Evolutionary conservation across 2,888 invertebrate genomes (phyloP).

Genomic region (Caenorhabditis wallacei): DNA sequence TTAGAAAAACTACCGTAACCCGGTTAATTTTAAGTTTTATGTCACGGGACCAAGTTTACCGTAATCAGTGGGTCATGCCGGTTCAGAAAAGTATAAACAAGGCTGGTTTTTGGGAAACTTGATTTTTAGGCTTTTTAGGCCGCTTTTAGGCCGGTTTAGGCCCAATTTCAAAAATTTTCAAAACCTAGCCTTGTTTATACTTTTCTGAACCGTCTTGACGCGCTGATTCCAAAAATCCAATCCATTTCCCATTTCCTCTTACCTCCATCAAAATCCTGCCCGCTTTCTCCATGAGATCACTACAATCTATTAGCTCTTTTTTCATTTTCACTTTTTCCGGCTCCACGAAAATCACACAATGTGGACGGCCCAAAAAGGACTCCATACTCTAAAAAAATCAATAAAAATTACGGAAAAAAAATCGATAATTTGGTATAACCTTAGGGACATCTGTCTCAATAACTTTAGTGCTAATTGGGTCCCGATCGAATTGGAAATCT

Average conservation of each 20-base stretch:
- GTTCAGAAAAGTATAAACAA: background rate
- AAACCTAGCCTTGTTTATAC: background rate
- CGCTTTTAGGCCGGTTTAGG: too few species aligned
- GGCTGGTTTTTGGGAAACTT: background rate
- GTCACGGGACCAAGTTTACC: background rate
- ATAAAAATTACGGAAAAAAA: too few species aligned
- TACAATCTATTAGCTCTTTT: slow-evolving; percentile 45
- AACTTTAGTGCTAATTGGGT: slow-evolving; percentile 42
- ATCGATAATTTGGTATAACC: background rate
- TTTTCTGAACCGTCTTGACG: too few species aligned
- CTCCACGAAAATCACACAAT: slow-evolving; percentile 52
- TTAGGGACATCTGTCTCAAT: background rate
- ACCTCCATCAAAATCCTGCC: slow-evolving; percentile 6
- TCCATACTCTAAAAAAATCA: slow-evolving; percentile 43
- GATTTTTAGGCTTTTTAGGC: too few species aligned
- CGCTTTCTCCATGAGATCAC: slow-evolving; percentile 35
- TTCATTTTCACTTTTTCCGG: slow-evolving; percentile 9
- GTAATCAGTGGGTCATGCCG: background rate
- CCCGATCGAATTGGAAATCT: slow-evolving; percentile 50
- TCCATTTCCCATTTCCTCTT: background rate
- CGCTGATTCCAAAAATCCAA: too few species aligned
- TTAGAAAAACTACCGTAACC: too few species aligned
- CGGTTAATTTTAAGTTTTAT: background rate
- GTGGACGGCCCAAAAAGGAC: slow-evolving; percentile 37
- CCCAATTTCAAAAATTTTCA: background rate